These are phyloP conservation scores for Austrolebias charrua DNA, from an alignment of 2,797 vertebrate genomes.

Conservation along the genomic window DNA sequence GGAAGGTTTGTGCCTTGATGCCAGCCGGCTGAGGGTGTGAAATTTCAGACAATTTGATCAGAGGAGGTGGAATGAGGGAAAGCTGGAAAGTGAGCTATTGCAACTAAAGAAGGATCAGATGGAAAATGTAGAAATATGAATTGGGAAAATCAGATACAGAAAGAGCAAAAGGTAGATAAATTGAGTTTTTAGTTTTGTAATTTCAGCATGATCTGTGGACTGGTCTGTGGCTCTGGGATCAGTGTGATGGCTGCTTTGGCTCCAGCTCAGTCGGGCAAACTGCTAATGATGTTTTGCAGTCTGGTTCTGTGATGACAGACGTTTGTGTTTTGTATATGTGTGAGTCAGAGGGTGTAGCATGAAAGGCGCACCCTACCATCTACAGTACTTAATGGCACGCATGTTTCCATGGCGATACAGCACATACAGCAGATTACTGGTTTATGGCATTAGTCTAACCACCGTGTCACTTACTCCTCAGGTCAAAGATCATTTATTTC, in stretches of 20 bases:
- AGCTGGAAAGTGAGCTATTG: conserved; percentile 33
- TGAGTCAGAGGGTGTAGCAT: conserved; percentile 73
- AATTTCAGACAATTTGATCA: conserved; percentile 52
- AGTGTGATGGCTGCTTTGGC: conserved; percentile 47
- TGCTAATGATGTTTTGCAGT: conserved; percentile 71
- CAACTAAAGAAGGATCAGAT: conserved; percentile 7
- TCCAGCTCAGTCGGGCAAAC: conserved; percentile 43
- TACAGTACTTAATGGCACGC: conserved; percentile 58
- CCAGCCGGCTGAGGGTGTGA: conserved; percentile 54
- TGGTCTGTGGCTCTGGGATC: conserved; percentile 43
- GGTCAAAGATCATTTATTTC: conserved; percentile 34
- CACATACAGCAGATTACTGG: conserved; percentile 60
- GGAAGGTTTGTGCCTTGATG: conserved; percentile 49
- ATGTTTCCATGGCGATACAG: conserved; percentile 64
- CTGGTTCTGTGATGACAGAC: conserved; percentile 62
- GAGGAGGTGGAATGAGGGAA: conserved; percentile 51
- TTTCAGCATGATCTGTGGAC: conserved; percentile 44
- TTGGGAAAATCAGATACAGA: conserved; percentile 31
- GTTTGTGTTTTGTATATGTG: conserved; percentile 53
- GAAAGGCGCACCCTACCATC: conserved; percentile 69
- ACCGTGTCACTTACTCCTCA: conserved; percentile 35
- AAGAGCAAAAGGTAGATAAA: conserved; percentile 30
- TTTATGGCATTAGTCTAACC: conserved; percentile 60
- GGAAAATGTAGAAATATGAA: conserved; percentile 28
- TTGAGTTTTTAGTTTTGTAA: conserved; percentile 40